Evolutionary conservation across 2,888 invertebrate genomes (phyloP).

Genomic region (Drosophila gaucha): DNA sequence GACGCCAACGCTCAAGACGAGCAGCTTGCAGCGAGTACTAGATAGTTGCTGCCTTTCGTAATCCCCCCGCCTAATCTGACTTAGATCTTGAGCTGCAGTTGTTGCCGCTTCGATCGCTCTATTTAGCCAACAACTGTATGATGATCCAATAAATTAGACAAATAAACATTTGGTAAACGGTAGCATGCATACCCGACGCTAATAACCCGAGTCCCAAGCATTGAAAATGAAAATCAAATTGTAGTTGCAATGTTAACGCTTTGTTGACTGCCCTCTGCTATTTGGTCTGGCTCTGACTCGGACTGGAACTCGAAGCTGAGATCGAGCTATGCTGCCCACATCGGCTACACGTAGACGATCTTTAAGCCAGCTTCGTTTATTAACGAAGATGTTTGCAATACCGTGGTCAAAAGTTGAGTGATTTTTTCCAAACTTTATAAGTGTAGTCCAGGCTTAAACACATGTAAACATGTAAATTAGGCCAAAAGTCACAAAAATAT

Average conservation of each 20-base stretch:
- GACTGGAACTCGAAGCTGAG: neutral
- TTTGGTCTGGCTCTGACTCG: slow-evolving; percentile 14
- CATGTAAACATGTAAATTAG: no score
- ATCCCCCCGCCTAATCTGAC: slow-evolving; percentile 61
- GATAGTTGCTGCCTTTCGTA: slow-evolving; percentile 58
- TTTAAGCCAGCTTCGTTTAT: slow-evolving; percentile 56
- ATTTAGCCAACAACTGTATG: slow-evolving; percentile 71
- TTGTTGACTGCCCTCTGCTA: slow-evolving; percentile 46
- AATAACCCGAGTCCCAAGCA: slow-evolving; percentile 60
- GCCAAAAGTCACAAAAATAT: no score
- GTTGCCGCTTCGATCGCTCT: slow-evolving; percentile 66
- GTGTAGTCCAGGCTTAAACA: no score
- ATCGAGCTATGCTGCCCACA: slow-evolving; percentile 48
- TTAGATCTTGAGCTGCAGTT: slow-evolving; percentile 41
- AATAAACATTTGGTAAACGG: slow-evolving; percentile 77
- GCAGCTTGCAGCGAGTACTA: slow-evolving; percentile 27
- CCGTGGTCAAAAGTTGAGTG: slow-evolving; percentile 33
- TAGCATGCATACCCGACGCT: slow-evolving; percentile 70
- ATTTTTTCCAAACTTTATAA: no score
- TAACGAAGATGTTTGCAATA: slow-evolving; percentile 55
- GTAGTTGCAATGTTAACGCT: slow-evolving; percentile 76
- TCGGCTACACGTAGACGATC: slow-evolving; percentile 49
- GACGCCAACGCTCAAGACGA: slow-evolving; percentile 43
- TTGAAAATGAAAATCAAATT: slow-evolving; percentile 66
- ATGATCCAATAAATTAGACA: slow-evolving; percentile 76